Evolutionary conservation across 2,113 vertebrate genomes (phyloP), one percentile per base, ranked within the genome.

Genomic region (Laterallus jamaicensis): DNA sequence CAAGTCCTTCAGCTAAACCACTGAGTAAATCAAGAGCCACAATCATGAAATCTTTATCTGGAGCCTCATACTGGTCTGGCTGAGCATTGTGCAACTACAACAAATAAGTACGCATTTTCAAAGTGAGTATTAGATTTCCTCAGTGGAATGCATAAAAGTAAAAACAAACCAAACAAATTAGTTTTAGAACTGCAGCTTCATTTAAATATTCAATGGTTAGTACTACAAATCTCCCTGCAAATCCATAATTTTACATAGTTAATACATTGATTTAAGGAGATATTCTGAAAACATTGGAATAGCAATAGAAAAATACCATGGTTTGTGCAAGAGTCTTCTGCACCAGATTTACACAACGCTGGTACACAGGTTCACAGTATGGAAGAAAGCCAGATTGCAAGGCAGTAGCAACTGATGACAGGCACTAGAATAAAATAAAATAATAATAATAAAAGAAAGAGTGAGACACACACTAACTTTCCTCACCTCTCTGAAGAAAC

Each of bases 21-120:
- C 99, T 99, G 31, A 99, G 98, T 73, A 99, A 98, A 97, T 99
- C 99, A 96, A 99, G 97, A 94, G 99, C 99, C 95, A 99, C 99
- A 62, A 99, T 99, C 99, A 99, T 99, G 97, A 99, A 99, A 96
- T 99, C 99, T 98, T 99, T 99, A 98, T 99, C 99, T 40, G 99
- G 99, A 92, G 99, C 98, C 81, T 99, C 99, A 39, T 99, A 99
- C 81, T 99, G 99, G 92, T 99, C 99, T 66, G 99, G 99, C 79
- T 99, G 99, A 76, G 99, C 98, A 98, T 99, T 99, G 75, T 99
- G 98, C 83, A 99, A 98, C 99, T 99, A 83, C 75, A 97, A 97
- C 50, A 77, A 87, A 50, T 84, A 94, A 90, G 13, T 5, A 71
- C 1, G 1, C 14, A 22, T 62, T 85, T 93, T 88, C 22, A 85